A percentile compares a stretch with the other conserved stretches of the same genome.
These are phyloP conservation scores for Bujurquina vittata DNA, from an alignment of 2,113 vertebrate species.

Conservation along the genomic window DNA sequence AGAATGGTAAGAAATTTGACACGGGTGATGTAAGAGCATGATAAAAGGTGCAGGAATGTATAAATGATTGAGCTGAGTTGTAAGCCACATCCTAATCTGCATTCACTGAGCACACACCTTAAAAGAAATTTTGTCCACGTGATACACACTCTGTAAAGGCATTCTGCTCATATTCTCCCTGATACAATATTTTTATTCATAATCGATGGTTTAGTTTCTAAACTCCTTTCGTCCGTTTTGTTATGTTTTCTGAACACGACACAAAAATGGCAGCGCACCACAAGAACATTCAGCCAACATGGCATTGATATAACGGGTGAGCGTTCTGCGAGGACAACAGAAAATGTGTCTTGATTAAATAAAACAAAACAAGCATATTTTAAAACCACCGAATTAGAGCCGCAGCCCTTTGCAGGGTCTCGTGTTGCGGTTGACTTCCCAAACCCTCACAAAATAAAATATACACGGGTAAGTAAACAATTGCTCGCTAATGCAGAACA, in stretches of 20 bases:
- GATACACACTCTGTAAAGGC: background rate
- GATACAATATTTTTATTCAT: background rate
- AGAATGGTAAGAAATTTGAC: background rate
- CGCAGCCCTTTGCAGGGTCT: background rate
- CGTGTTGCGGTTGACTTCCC: background rate
- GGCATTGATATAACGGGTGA: background rate
- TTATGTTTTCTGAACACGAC: fast-evolving
- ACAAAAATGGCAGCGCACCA: background rate
- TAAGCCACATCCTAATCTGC: background rate
- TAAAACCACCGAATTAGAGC: constrained; percentile 1
- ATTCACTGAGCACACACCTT: background rate
- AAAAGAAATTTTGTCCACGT: background rate
- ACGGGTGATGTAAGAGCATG: background rate
- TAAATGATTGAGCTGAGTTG: constrained; percentile 3
- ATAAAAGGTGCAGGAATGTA: background rate
- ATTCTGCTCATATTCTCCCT: background rate
- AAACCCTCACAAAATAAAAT: constrained; percentile 22
- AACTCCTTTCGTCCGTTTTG: background rate
- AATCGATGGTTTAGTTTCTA: background rate
- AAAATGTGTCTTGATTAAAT: background rate
- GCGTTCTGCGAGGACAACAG: background rate
- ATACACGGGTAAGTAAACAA: constrained; percentile 38
- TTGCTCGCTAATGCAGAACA: constrained; percentile 35
- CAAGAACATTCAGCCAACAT: background rate
- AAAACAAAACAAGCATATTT: background rate